Conservation (phyloP, 2,113 vertebrate genomes). For the Alectura lathami region DNA sequence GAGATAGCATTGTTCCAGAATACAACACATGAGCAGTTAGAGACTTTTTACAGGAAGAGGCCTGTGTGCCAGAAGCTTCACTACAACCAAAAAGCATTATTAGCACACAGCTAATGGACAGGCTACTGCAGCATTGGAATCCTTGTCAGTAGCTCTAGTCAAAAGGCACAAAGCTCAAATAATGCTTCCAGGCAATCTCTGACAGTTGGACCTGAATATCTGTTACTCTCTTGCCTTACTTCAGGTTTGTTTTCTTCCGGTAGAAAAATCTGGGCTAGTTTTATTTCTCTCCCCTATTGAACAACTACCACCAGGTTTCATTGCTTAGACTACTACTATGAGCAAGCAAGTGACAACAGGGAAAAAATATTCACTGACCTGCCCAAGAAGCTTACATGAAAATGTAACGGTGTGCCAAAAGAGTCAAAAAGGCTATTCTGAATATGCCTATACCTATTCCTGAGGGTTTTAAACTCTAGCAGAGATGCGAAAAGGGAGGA, state of each 20-base stretch:
- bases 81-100: background rate
- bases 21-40: background rate
- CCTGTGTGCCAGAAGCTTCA: background rate
- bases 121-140: background rate
- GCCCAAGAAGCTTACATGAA: background rate
- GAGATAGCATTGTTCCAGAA: background rate
- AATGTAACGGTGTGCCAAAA: background rate
- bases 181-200: background rate
- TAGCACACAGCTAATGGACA: background rate
- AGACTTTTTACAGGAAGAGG: background rate
- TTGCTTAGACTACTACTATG: background rate
- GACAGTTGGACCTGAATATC: background rate
- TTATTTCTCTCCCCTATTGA: background rate
- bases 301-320: background rate
- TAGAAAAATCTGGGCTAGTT: background rate
- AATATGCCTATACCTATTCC: background rate
- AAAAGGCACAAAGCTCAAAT: background rate
- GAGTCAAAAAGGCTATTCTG: background rate
- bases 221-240: background rate
- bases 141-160: background rate
- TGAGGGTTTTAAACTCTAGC: background rate
- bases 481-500: background rate
- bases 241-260: background rate
- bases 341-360: background rate
- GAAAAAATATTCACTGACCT: background rate